phyloP scores from a whole-genome alignment of 1,140 invertebrate species.

The Pomacea maculata region DNA sequence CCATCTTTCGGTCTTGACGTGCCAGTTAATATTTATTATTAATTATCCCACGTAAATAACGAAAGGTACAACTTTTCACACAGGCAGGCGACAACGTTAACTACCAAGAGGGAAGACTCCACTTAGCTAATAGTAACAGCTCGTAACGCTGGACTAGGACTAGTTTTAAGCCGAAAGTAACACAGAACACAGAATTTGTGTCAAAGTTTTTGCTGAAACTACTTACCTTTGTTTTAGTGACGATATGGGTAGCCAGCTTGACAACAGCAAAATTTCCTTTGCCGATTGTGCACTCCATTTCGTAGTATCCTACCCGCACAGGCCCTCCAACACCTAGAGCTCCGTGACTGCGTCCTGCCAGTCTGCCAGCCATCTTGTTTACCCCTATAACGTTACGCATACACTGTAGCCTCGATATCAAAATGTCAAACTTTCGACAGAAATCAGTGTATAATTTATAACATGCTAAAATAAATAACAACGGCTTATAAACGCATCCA shows the following conservation, averaged over 20 bases:
- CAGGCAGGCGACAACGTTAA: no score
- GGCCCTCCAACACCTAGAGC: constrained; percentile 44
- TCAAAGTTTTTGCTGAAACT: constrained; percentile 1
- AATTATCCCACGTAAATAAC: no score
- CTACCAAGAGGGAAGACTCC: no score
- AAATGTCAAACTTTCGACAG: constrained; percentile 8
- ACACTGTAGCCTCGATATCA: constrained; percentile 19
- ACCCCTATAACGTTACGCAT: constrained; percentile 27
- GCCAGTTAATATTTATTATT: no score
- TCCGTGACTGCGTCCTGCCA: constrained; percentile 39
- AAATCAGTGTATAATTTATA: not conserved
- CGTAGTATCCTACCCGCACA: constrained; percentile 84
- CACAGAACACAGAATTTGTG: not conserved
- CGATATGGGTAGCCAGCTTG: constrained; percentile 90
- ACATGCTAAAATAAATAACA: not conserved
- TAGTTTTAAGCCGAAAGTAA: not conserved
- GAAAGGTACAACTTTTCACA: no score
- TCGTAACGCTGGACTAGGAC: no score
- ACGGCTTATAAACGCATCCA: not conserved
- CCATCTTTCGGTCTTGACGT: no score
- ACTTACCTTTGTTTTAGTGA: constrained; percentile 94
- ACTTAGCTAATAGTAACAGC: no score
- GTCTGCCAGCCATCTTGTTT: constrained; percentile 58
- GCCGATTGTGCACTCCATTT: constrained; percentile 94
- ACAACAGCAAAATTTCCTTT: constrained; percentile 98